phyloP scores from a whole-genome alignment of 2,797 vertebrate genomes.

The Cottoperca gobio region DNA sequence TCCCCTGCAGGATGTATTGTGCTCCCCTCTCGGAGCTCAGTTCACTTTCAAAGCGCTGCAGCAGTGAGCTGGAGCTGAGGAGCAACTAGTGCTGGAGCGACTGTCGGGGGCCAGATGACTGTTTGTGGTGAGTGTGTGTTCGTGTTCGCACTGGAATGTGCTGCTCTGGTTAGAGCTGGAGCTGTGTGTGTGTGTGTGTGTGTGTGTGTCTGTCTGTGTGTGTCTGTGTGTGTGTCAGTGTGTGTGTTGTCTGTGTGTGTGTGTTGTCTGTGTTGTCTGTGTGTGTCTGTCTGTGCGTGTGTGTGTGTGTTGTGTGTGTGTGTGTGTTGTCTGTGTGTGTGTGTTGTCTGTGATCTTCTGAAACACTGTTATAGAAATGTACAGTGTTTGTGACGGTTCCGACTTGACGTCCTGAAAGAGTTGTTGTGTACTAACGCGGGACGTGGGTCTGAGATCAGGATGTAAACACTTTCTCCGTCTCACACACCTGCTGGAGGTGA shows the following conservation, averaged over 20 bases:
- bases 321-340: too few species aligned
- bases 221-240: too few species aligned
- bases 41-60: conserved; percentile 67
- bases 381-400: background rate
- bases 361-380: background rate
- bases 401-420: background rate
- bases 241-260: too few species aligned
- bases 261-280: too few species aligned
- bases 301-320: too few species aligned
- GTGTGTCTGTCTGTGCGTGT: too few species aligned
- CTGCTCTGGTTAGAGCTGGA: conserved; percentile 20
- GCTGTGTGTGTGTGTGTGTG: background rate
- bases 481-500: too few species aligned
- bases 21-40: conserved; percentile 67
- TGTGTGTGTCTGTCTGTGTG: conserved; percentile 1
- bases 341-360: conserved; percentile 22
- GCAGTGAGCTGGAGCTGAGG: conserved; percentile 46
- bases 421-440: too few species aligned
- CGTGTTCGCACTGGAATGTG: conserved; percentile 58
- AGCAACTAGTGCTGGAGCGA: conserved; percentile 47
- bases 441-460: background rate
- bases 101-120: conserved; percentile 61
- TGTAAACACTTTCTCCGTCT: too few species aligned
- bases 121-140: conserved; percentile 80
- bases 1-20: conserved; percentile 79